phyloP scores from a whole-genome alignment of 1,140 invertebrate genomes.

The Cyclargus thomasi region DNA sequence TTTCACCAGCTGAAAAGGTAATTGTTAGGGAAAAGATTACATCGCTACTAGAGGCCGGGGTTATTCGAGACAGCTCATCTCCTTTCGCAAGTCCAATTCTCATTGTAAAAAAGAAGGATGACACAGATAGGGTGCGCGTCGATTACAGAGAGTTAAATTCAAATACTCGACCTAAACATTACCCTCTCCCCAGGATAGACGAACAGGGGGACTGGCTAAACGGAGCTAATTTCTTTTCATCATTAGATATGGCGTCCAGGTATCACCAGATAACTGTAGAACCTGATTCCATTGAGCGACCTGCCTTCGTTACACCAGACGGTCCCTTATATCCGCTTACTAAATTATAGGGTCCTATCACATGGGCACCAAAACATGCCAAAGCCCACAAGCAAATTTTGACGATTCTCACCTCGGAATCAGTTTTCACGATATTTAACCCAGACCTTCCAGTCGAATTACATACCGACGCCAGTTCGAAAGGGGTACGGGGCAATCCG shows the following conservation, averaged over 20 bases:
- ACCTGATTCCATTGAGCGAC: slow-evolving; percentile 48
- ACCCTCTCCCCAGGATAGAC: slow-evolving; percentile 71
- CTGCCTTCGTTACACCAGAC: slow-evolving; percentile 57
- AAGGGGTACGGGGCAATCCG: too few relatives aligned
- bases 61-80: slow-evolving; percentile 27
- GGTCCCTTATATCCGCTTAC: slow-evolving; percentile 25
- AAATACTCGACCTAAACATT: slow-evolving; percentile 50
- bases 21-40: not conserved
- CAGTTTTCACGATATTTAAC: too few relatives aligned
- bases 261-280: slow-evolving; percentile 67
- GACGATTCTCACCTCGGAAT: too few relatives aligned
- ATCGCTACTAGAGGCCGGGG: slow-evolving; percentile 9
- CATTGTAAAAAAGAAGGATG: slow-evolving; percentile 28
- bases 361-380: not conserved
- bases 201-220: slow-evolving; percentile 54
- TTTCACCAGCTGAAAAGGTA: slow-evolving; percentile 19
- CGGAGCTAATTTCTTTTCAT: slow-evolving; percentile 29
- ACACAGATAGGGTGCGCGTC: slow-evolving; percentile 22
- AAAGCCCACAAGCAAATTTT: too few relatives aligned
- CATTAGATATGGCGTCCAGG: slow-evolving; percentile 57
- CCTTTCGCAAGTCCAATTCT: slow-evolving; percentile 29
- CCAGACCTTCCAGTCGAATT: slow-evolving; percentile 22
- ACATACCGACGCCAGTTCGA: too few relatives aligned
- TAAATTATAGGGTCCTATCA: slow-evolving; percentile 13
- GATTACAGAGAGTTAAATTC: slow-evolving; percentile 56